Percentiles rank a stretch among this genome's conserved stretches.
phyloP scores from a whole-genome alignment of 2,113 vertebrate genomes.

The Ia io region DNA sequence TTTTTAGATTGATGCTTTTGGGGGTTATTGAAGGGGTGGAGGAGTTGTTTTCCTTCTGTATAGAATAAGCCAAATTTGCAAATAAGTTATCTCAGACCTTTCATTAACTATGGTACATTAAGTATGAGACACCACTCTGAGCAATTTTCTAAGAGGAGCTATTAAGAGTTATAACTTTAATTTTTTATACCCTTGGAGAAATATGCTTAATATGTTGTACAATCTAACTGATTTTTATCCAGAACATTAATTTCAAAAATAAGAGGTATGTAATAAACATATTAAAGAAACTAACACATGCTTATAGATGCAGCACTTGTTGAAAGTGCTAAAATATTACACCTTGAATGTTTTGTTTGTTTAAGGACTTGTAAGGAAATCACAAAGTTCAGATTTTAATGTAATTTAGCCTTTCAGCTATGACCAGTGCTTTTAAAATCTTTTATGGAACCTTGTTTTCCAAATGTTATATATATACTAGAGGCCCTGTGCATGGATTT shows the following conservation, averaged over 20 bases:
- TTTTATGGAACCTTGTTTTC: background rate
- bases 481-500: too few species aligned
- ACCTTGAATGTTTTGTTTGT: background rate
- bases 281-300: background rate
- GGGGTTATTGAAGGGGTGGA: background rate
- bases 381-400: background rate
- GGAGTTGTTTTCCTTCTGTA: background rate
- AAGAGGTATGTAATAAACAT: background rate
- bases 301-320: background rate
- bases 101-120: background rate
- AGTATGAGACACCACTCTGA: background rate
- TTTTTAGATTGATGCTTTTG: background rate
- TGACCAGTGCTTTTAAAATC: background rate
- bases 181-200: background rate
- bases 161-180: background rate
- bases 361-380: background rate
- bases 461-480: background rate
- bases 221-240: background rate
- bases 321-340: background rate
- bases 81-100: background rate
- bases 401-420: background rate
- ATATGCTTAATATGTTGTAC: background rate
- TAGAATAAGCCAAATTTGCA: background rate
- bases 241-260: constrained; percentile 11
- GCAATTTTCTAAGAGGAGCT: background rate